Conservation (phyloP, 2,888 invertebrate genomes). For the Ectobius pallidus region DNA sequence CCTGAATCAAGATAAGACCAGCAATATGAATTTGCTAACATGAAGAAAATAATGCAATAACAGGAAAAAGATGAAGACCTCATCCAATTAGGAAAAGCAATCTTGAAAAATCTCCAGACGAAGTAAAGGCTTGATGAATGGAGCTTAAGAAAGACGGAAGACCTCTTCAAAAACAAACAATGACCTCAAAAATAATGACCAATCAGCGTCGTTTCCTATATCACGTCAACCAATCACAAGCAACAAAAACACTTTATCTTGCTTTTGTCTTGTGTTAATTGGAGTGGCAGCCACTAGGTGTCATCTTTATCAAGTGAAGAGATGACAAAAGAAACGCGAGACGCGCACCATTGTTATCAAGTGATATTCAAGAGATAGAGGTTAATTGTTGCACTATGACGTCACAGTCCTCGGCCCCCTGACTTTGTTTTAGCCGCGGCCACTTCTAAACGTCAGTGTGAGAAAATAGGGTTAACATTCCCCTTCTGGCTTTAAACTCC, state of each 20-base stretch:
- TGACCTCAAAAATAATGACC: constrained; percentile 16
- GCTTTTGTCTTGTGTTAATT: constrained; percentile 29
- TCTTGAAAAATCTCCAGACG: too few species aligned
- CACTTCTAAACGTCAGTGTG: too few species aligned
- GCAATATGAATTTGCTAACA: too few species aligned
- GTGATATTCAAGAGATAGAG: constrained; percentile 17
- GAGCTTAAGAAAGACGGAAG: not conserved
- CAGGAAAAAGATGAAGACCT: too few species aligned
- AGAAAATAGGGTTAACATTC: too few species aligned
- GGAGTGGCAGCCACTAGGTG: constrained; percentile 21
- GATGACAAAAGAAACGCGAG: constrained; percentile 18
- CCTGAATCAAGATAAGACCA: too few species aligned
- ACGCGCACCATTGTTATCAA: constrained; percentile 7
- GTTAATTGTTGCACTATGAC: constrained; percentile 34
- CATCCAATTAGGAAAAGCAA: too few species aligned
- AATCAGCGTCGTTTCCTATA: constrained; percentile 14
- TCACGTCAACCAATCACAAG: constrained; percentile 8
- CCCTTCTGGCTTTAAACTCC: too few species aligned
- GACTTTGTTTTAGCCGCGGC: too few species aligned
- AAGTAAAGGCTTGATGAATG: not conserved
- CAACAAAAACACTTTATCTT: constrained; percentile 5
- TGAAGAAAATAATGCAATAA: too few species aligned
- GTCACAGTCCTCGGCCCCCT: too few species aligned
- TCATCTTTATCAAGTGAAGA: constrained; percentile 18
- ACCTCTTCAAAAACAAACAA: not conserved